Evolutionary conservation across 2,888 invertebrate genomes (phyloP), one percentile per base, ranked within the genome.

Genomic region (Caenorhabditis macrosperma): DNA sequence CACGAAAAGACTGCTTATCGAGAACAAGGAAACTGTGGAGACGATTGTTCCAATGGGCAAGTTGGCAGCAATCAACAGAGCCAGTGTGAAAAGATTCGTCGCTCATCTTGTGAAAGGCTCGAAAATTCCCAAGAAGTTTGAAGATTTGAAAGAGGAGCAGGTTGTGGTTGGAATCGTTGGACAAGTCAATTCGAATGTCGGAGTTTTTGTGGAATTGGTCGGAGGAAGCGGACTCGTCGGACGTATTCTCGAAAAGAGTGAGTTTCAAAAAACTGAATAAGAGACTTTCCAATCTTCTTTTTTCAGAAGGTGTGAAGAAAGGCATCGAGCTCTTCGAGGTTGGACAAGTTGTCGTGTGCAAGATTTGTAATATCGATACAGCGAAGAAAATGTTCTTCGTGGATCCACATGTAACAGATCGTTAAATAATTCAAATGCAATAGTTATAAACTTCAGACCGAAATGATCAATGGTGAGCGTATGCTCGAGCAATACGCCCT

Each of bases 221-320:
- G 85, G 85, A 26, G 85, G 85, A 71, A 69, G 74, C 35, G 85
- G 83, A 41, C 69, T 85, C 0, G 50, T 75, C 52, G 84, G 78
- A 50, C 67, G 68, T 30, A 55, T 84, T 38, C 26, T 69, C 0
- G 74, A 74, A 7, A 68, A 74, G 64, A 61, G 76, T 76, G 22
- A 59, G 74, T 33, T 57, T 44, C 33, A 20, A 2, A 52, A 2
- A 15, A 9, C 10, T 12, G 24, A 7, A 6, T 52, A 7, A 5
- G 6, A n/a, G 50, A 38, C 17, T 52, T 38, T 15, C 4, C 0
- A 41, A 17, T 22, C 1, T 24, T 2, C 24, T 7, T 1, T 28
- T 30, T 71, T 17, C 48, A 67, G 67, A 68, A 50, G 26, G 20
- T 15, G 61, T 44, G 9, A 77, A 77, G 22, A 68, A 33, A n/a